Base-by-base conservation (phyloP, 2,113 vertebrate species). In the Numida meleagris region DNA sequence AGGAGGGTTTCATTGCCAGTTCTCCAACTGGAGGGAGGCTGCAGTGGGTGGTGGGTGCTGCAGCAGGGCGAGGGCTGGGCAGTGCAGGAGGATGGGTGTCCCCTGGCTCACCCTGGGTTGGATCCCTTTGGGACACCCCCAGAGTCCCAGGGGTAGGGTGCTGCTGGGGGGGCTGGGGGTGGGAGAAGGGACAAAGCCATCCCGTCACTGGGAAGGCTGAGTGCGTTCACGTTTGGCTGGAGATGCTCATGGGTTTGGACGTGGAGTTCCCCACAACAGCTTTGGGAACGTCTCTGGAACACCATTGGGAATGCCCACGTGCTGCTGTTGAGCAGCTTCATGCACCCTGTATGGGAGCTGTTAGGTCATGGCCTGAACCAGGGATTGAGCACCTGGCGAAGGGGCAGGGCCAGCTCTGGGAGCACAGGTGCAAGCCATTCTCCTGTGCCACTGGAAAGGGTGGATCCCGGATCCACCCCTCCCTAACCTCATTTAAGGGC, bases 61-160 rank as follows among this genome's bases (percentile, higher is more conserved):
- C 34, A 31, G 34, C 0, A 0, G 66, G 43, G 5, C 4, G 9
- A 59, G 48, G 57, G 10, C 19, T 7, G 12, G 63, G 29, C 42
- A 31, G 25, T 1, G 8, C 16, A 12, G 43, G 63, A 65, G 43
- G 31, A 23, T 25, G 43, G 38, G 29, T 24, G 23, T 12, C 2
- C 3, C 51, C 31, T 7, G 38, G 29, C 25, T 71, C 10, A 33
- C 71, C 14, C 25, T 34, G 27, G 6, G 48, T 71, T 46, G 34
- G 15, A 63, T 12, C 3, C 2, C 18, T 14, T 38, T 27, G 46
- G n/a, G 23, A 61, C 15, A 3, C 2, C 20, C 24, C n/a, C 3
- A 21, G 17, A 70, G 65, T 42, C 4, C 38, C 33, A 5, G 7
- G 36, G 43, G 48, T 36, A 46, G 33, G 78, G 34, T n/a, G 72